Evolutionary conservation across 2,888 invertebrate species (phyloP), one percentile per base, ranked within the genome.

Genomic region (Asteroscopus sphinx): DNA sequence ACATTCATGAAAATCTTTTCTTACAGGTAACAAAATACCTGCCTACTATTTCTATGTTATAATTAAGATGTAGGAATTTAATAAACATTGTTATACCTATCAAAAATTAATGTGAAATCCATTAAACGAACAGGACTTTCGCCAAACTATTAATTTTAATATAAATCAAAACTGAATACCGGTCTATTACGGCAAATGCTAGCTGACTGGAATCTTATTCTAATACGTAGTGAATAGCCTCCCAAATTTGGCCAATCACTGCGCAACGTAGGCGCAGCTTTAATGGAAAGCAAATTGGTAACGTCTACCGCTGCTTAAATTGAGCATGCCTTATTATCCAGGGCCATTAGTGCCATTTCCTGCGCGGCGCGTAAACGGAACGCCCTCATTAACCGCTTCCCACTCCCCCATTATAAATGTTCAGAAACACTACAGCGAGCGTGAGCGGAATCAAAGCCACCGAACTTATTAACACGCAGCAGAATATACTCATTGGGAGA

Each of bases 291-390:
- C 69, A 76, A 76, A 76, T 77, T 74, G 71, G 76, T 72, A 70
- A 68, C 68, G 69, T 68, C 70, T 73, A 73, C 66, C 75, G 61
- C 48, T 59, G 64, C 62, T 75, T 71, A 70, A 74, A 73, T 71
- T 68, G 71, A 76, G 74, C 66, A 70, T 70, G 77, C 76, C 81
- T 81, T 83, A 82, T 83, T 83, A 82, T 78, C 75, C 73, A 61
- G 61, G 42, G 73, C 80, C 83, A 83, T 83, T 85, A 85, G 79
- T 73, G 77, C 59, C 68, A 76, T 71, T 80, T 82, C 80, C 82
- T 65, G 58, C 63, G 61, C 55, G 46, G 62, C 48, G 71, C 63
- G 74, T 68, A 58, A 71, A 68, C 76, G 77, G 78, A 77, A 79
- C 79, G 71, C 76, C 60, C 79, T 84, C 83, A 83, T 83, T 83